phyloP scores from a whole-genome alignment of 92 coral and sea anemone species.

The Siderastrea radians region DNA sequence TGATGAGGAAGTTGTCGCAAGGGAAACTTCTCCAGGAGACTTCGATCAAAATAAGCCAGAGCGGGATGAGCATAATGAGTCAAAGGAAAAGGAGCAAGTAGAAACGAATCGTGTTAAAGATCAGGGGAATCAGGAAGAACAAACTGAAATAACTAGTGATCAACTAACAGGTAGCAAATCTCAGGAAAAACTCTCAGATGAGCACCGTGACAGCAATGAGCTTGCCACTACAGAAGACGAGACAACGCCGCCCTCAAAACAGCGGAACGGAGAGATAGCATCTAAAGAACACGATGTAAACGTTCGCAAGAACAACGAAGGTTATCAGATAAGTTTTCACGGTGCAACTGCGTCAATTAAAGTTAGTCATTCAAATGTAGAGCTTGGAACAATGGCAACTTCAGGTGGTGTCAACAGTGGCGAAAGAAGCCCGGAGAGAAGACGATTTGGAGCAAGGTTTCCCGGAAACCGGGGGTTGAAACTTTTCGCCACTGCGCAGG shows the following conservation, averaged over 20 bases:
- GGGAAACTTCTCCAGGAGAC: neutral
- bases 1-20: neutral
- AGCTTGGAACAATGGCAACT: constrained; percentile 26
- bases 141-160: neutral
- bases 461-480: constrained; percentile 75
- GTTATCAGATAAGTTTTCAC: constrained; percentile 11
- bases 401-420: neutral
- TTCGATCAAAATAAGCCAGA: neutral
- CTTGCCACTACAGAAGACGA: neutral
- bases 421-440: constrained; percentile 37
- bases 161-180: neutral
- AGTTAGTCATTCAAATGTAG: constrained; percentile 35
- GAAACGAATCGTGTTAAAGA: neutral
- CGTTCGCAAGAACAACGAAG: neutral
- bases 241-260: constrained; percentile 9
- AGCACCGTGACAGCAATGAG: neutral
- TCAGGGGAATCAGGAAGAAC: neutral
- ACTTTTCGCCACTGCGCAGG: constrained; percentile 91
- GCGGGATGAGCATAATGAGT: neutral
- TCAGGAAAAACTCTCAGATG: neutral
- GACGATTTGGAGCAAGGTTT: constrained; percentile 59
- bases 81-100: neutral
- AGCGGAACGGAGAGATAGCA: constrained; percentile 14
- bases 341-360: constrained; percentile 21
- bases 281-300: neutral